Base-by-base conservation (phyloP, 37 sponge, comb jelly and placozoan genomes). In the Cliona cf. orientalis region DNA sequence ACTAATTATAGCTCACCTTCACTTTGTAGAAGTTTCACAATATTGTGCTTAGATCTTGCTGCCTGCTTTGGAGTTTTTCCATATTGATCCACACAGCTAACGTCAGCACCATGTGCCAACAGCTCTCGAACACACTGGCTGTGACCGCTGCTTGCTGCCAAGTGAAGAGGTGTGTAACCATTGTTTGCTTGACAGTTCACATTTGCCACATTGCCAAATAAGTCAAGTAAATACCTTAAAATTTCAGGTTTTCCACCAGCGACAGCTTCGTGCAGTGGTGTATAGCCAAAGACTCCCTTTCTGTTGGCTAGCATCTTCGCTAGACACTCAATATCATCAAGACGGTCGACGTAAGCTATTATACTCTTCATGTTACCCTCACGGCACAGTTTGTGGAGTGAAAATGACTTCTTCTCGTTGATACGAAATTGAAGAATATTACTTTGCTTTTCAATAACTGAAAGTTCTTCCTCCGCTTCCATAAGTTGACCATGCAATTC, bases 281-380 rank as follows among this genome's bases (percentile, higher is more conserved):
- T 90, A 83, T 94, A 94, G 39, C 95, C 95, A 66, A 81, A 94
- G 23, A 94, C 91, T 25, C 95, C 95, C 43, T 85, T 67, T 25
- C 84, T 68, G 23, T 79, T 87, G 17, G 69, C 46, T 19, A 94
- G 75, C 33, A 80, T 73, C 34, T 38, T 69, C 17, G 53, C 61
- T 5, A 92, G 46, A n/a, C 57, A 76, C 61, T 71, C 32, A 2
- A 35, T 5, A 17, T 69, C 41, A 9, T 60, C 74, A 17, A 74
- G 21, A 14, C 22, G 58, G 21, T 74, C 59, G 17, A 93, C 68
- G 36, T 45, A 91, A 22, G 80, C 79, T 2, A 69, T 61, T 25
- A 94, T 81, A 56, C 77, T 84, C 19, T 43, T 55, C 33, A 78
- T 23, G 46, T 84, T 85, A 22, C 95, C 91, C 32, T 85, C 82